These are phyloP conservation scores for Myotis myotis DNA, from an alignment of 2,797 vertebrate species.

Conservation along the genomic window DNA sequence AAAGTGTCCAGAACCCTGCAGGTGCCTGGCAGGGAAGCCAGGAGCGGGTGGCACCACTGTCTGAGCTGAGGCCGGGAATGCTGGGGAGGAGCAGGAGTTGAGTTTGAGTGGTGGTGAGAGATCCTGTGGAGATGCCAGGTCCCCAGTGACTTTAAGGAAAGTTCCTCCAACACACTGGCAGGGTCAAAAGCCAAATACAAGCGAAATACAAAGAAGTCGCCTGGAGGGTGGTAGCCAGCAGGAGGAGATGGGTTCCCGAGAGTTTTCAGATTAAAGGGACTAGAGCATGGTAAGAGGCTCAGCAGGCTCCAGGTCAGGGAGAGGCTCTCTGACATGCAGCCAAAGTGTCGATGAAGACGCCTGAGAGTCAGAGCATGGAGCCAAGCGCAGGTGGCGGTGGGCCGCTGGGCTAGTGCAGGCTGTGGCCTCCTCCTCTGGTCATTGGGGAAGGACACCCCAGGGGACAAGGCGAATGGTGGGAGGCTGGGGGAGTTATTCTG, in stretches of 20 bases:
- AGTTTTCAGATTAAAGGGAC: background rate
- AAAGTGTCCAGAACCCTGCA: rapidly evolving
- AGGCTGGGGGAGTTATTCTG: too few species aligned
- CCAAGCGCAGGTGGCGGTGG: rapidly evolving
- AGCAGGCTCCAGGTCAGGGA: too few species aligned
- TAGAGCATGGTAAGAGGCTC: rapidly evolving
- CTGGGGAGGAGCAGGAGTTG: rapidly evolving
- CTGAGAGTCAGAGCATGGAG: background rate
- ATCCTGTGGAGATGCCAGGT: background rate
- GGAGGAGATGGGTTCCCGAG: background rate
- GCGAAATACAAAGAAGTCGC: background rate
- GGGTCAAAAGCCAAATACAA: background rate
- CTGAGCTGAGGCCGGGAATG: background rate
- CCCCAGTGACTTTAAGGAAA: background rate
- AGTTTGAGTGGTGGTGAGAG: rapidly evolving
- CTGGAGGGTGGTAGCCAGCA: rapidly evolving
- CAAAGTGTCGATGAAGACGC: rapidly evolving
- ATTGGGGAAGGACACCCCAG: too few species aligned
- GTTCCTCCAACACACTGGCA: rapidly evolving
- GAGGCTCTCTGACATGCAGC: background rate
- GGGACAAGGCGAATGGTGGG: rapidly evolving
- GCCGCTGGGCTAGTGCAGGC: rapidly evolving
- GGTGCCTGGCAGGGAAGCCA: background rate
- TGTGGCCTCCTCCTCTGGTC: background rate
- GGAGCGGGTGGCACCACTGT: rapidly evolving